Conservation (phyloP, 2,888 invertebrate species). For the Papilio demoleus region DNA sequence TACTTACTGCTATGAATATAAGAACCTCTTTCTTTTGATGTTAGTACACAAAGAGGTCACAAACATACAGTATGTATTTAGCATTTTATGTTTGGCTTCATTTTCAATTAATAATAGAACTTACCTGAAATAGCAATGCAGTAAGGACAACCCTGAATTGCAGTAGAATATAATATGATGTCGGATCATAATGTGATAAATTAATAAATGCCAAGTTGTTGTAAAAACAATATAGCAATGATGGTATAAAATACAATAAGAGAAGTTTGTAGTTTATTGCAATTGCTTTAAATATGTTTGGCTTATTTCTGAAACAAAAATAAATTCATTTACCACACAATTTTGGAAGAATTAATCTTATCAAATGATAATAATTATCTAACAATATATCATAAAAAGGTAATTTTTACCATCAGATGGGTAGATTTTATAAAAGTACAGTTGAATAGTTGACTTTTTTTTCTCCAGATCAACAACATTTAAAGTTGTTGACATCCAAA, state of each 20-base stretch:
- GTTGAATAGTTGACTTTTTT: not conserved
- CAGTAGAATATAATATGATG: conserved; percentile 94
- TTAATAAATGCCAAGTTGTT: conserved; percentile 97
- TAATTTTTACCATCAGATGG: too few relatives aligned
- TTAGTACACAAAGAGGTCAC: too few relatives aligned
- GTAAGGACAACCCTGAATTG: conserved; percentile 97
- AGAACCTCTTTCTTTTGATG: too few relatives aligned
- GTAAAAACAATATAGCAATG: conserved; percentile 95
- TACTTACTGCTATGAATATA: too few relatives aligned
- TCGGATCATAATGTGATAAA: conserved; percentile 95
- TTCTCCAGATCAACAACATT: not conserved
- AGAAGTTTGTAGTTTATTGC: conserved; percentile 86
- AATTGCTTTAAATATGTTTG: conserved; percentile 82
- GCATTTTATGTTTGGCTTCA: too few relatives aligned
- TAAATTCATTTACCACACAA: not conserved
- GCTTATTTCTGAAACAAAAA: conserved; percentile 84
- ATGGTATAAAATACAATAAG: conserved; percentile 93
- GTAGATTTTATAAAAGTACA: not conserved
- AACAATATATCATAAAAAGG: too few relatives aligned
- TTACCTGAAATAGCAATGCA: conserved; percentile 95
- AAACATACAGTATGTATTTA: too few relatives aligned
- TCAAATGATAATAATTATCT: too few relatives aligned
- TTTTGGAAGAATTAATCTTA: not conserved
- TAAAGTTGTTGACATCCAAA: not conserved
- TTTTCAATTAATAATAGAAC: too few relatives aligned